Base-by-base conservation (phyloP, 2,113 vertebrate genomes). In the Sapayoa aenigma region DNA sequence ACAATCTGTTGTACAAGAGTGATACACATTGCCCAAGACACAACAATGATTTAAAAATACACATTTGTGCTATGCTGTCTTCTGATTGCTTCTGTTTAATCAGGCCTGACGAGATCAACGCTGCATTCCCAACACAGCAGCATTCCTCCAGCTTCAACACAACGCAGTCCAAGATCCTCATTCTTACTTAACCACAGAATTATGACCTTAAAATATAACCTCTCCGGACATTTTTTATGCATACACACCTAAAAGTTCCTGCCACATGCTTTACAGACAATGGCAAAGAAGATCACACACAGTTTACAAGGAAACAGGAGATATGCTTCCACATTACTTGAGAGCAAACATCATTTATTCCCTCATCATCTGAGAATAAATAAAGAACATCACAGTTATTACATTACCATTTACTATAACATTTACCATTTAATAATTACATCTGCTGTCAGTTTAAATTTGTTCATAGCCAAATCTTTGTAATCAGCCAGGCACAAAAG, bases 1-100 rank as follows among this genome's bases (percentile, higher is more conserved):
- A 83, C 79, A 88, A 50, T 90, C 78, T 92, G 87, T 76, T 93
- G 42, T 84, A 74, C 84, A 79, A 52, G 23, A 85, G 44, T 31
- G n/a, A 94, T 9, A 76, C 46, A 55, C 8, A 10, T 33, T 50
- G 91, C 24, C 27, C 59, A 58, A 63, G 71, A 73, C 56, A 93
- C 23, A 65, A 72, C 23, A 42, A 80, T 33, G 49, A 93, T 49
- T 69, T 85, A 71, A 90, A 69, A 80, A 35, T 6, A 77, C 7
- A 22, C 46, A 46, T 87, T 73, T 69, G 17, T 82, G 49, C 69
- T 76, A 27, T 8, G 41, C 55, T 76, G 47, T 41, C n/a, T 82
- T 71, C 63, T n/a, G n/a, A 84, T 11, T 59, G 41, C 53, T 93
- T 67, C 52, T 87, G 35, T 53, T 71, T 87, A 27, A 66, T 65